Base-by-base conservation (phyloP, 2,113 vertebrate species). In the Urocitellus parryii region DNA sequence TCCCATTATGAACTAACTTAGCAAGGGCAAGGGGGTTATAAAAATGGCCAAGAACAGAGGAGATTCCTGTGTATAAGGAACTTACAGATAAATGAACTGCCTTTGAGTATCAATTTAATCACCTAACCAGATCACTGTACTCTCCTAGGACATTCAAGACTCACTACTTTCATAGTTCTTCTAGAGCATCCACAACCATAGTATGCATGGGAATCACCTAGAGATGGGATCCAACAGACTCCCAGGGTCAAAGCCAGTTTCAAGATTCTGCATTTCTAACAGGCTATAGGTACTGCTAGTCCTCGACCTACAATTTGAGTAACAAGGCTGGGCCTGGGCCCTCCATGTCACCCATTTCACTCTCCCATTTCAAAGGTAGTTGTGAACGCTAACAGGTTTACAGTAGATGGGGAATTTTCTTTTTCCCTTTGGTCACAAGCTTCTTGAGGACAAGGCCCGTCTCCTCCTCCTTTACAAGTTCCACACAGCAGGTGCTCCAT, bases 401-500 rank as follows among this genome's bases (percentile, higher is more conserved):
- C 91, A 95, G 95, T 84, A 87, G 81, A 29, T 1, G 58, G 45
- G 24, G 10, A 65, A 37, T 42, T 85, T 29, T 83, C 73, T 77
- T 88, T 88, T 68, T 95, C 68, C 68, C 72, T 96, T 96, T 72
- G 95, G 94, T 90, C 97, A 95, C 63, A 97, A 97, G 96, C 95
- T 92, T 93, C 91, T 95, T 96, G 94, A 97, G 97, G 93, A 96
- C 97, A 96, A 89, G 77, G 72, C 77, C 77, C 16, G 32, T 88
- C 84, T 95, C 74, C 92, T 67, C 67, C 92, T 96, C 85, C 96
- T 95, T 87, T 84, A 81, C 86, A 94, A 83, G 95, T 73, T 85
- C 87, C 16, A 74, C n/a, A n/a, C 77, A 94, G 93, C 97, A 97
- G 97, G 94, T 96, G 96, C 61, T 90, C 88, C 24, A n/a, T 94